Base-by-base conservation (phyloP, 2,888 invertebrate genomes). In the Liodrosophila aerea region DNA sequence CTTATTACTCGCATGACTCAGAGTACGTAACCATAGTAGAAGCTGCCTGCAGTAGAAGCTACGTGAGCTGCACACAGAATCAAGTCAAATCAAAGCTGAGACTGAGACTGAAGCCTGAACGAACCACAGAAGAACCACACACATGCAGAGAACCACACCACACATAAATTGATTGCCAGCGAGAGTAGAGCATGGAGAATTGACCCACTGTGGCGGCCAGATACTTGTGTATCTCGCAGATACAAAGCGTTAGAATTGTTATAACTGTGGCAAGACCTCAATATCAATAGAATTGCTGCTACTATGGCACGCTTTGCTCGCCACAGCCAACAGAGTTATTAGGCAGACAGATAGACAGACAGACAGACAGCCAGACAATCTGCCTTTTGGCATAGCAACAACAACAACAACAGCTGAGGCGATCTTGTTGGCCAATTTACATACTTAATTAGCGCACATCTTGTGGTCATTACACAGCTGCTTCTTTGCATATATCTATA, bases 371-470 rank as follows among this genome's bases (percentile, higher is more conserved):
- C n/a, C 22, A 7, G 22, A 34, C 15, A n/a, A 12, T 31, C 13
- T 18, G 13, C 29, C 15, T 44, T 46, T 30, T 45, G 15, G 22
- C 33, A 33, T 33, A 43, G n/a, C n/a, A n/a, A n/a, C n/a, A n/a
- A n/a, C n/a, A n/a, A n/a, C n/a, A n/a, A n/a, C n/a, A n/a, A 39
- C 31, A 49, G 39, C 29, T 54, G 22, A 22, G 22, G 22, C 22
- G 46, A 31, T 47, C n/a, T 47, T 53, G 44, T 36, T 63, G 61
- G 60, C 36, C 65, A 85, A 80, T 80, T 80, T 82, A 66, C 78
- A 82, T 86, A 66, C 78, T 77, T 86, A 81, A 85, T 86, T 81
- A 76, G 56, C 53, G 63, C 58, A 65, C 39, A 60, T 49, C 58
- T 76, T 60, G 59, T 29, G 61, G 50, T 37, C 67, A 71, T 57